phyloP scores from a whole-genome alignment of 2,888 invertebrate genomes.

The Timema podura region DNA sequence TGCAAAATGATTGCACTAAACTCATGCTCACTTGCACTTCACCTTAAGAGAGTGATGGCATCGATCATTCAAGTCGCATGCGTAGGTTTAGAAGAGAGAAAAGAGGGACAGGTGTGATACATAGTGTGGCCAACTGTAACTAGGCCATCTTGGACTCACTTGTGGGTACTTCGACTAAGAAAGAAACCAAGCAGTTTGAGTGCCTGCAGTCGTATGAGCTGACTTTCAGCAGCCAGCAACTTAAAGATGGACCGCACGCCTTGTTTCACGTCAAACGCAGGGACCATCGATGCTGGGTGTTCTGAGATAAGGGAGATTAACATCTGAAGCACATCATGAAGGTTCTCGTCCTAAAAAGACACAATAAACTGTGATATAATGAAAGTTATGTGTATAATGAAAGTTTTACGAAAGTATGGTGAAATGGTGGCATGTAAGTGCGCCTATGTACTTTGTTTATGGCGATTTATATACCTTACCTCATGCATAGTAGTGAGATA shows the following conservation, averaged over 20 bases:
- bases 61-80: too few relatives aligned
- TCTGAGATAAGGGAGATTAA: conserved; percentile 96
- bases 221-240: conserved; percentile 91
- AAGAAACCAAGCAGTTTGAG: conserved; percentile 96
- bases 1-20: too few relatives aligned
- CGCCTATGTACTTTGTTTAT: too few relatives aligned
- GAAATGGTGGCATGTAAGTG: too few relatives aligned
- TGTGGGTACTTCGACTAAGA: conserved; percentile 95
- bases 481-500: conserved; percentile 97
- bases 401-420: too few relatives aligned
- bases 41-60: too few relatives aligned
- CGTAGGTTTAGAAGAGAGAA: too few relatives aligned
- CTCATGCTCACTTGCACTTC: too few relatives aligned
- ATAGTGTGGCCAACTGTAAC: too few relatives aligned
- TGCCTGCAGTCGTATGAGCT: conserved; percentile 91
- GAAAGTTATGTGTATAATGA: background rate
- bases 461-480: conserved; percentile 49
- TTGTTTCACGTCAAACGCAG: conserved; percentile 95
- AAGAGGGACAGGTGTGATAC: too few relatives aligned
- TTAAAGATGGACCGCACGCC: conserved; percentile 97
- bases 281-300: conserved; percentile 98
- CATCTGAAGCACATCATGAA: conserved; percentile 97
- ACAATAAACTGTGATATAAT: conserved; percentile 1
- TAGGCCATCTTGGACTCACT: conserved; percentile 56
- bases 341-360: conserved; percentile 81